Evolutionary conservation across 2,797 vertebrate species (phyloP), one percentile per base, ranked within the genome.

Genomic region (Prionace glauca): DNA sequence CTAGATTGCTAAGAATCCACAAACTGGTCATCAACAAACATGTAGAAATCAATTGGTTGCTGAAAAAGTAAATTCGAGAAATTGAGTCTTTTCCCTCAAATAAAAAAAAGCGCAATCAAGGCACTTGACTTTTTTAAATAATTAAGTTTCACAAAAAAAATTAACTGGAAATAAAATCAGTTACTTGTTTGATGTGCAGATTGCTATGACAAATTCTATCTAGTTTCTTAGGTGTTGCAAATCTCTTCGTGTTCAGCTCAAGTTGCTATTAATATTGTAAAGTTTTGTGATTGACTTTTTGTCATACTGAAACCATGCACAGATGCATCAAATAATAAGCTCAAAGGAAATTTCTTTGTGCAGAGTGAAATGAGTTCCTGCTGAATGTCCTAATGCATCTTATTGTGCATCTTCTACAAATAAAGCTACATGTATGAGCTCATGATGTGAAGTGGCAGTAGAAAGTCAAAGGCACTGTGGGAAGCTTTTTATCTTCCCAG

Each of bases 401-500:
- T 97, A 97, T 97, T 98, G 97, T 97, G 97, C 98, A 97, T 97
- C 97, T 97, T 97, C 97, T 97, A 97, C 97, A 98, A 98, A 98
- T 98, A 98, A 98, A 98, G 98, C 98, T 98, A 98, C 98, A 98
- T 97, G 97, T 98, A 99, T 99, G 98, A 99, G 98, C 98, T 99
- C 98, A 99, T 98, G 98, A 98, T 98, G 98, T 97, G 98, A 98
- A 98, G 98, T 98, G 98, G 98, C 98, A 98, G 98, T 97, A 97
- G 98, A 98, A 98, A 98, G 98, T 98, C 98, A 97, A 98, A 97
- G 97, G 97, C 99, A 98, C 99, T 98, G 98, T 98, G 98, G 98
- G 99, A 98, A 98, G 98, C 98, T 98, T 99, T 99, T 99, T 99
- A 99, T 99, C 98, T 98, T 98, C 98, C 97, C 99, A 99, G 98